Base-by-base conservation (phyloP, 2,113 vertebrate species). In the Tretioscincus oriximinensis region DNA sequence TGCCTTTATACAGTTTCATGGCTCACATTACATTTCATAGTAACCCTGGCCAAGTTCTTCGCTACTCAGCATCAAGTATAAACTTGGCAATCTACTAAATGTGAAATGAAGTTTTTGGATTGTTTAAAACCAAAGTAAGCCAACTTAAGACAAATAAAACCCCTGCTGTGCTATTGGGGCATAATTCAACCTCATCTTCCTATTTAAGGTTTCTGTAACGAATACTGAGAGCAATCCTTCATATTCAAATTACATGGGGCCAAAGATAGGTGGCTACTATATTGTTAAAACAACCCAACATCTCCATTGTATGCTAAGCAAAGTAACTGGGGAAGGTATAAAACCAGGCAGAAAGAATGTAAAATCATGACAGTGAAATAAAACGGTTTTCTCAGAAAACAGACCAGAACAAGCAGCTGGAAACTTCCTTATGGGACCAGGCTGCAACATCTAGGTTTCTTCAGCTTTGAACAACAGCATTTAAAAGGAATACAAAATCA, bases 1-100 rank as follows among this genome's bases (percentile, higher is more conserved):
- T 65, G 49, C 45, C 49, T 82, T 74, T 76, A 68, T 71, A 21
- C 45, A 85, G 47, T 29, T 72, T 28, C 9, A 47, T 31, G 31
- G 76, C 26, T 88, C 83, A 64, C 61, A 47, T 84, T 85, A 20
- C 64, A 66, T 82, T 84, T 80, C 63, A 10, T 64, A 69, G 45
- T 49, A 75, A 14, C 60, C 81, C 68, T 72, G 64, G 76, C 9
- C 0, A 0, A 77, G 28, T 65, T 61, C 12, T 68, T 80, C 45
- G 41, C 60, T 68, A 51, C 41, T 64, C 29, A 66, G 29, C 61
- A 77, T 29, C 70, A 69, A 12, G 5, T 21, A 80, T 51, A 75
- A 79, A 54, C 49, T 66, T 8, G 28, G 24, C 60, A 31, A 58
- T 29, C 29, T n/a, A 16, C 16, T 71, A 80, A 63, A 86, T 64